Evolutionary conservation across 2,113 vertebrate genomes (phyloP), one percentile per base, ranked within the genome.

Genomic region (Tinamus guttatus): DNA sequence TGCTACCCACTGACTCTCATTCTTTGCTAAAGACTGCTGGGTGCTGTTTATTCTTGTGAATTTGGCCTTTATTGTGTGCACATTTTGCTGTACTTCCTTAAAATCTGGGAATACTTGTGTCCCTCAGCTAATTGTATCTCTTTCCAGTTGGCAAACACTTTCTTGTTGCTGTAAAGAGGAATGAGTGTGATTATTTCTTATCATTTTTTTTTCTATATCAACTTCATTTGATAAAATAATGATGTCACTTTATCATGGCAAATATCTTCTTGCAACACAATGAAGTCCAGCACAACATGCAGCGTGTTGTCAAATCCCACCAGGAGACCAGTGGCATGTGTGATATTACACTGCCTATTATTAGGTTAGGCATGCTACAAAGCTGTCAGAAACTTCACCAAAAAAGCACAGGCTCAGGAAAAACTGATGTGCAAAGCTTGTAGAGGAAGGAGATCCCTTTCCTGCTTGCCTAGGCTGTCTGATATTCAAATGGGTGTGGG

Each of bases 371-470:
- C 65, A 76, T 58, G 7, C 40, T 78, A 70, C 45, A 49, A 75
- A 94, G 8, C 16, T 19, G 11, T 38, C 40, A 28, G 6, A 51
- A 32, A 51, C 87, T 27, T 32, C 21, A 68, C 27, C 21, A 45
- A 78, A 75, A 67, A 67, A 27, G 21, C 54, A 49, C 15, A 45
- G 38, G 24, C 18, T 81, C 17, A 13, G 0, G 16, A 19, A 34
- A 21, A 59, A 17, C 19, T 62, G 7, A 52, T 32, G 4, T 20
- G 19, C 36, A 77, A n/a, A 67, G 24, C 10, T 71, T 11, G 7
- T 71, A 43, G 47, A 71, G 18, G 20, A 43, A 12, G 4, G 75
- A 32, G 7, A 34, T 63, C 0, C 0, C 5, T 84, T 78, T 70
- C 10, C 24, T 75, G 19, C 56, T 75, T 28, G 41, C 32, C 34